These are phyloP conservation scores for Steatocranus sp. DNA, from an alignment of 2,797 vertebrate species.

Conservation along the genomic window DNA sequence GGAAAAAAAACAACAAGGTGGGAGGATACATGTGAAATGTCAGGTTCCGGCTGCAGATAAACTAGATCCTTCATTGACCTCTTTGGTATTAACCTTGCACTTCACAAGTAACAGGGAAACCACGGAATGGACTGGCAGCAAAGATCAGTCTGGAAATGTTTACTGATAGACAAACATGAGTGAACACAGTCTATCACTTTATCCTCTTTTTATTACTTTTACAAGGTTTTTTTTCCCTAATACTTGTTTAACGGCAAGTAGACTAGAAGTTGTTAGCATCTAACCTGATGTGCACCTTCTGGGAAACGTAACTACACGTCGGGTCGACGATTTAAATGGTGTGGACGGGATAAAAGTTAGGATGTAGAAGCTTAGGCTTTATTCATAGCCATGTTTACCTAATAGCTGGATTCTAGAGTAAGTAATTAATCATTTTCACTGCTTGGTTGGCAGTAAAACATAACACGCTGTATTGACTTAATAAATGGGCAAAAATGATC, in stretches of 20 bases:
- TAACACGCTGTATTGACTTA: neutral
- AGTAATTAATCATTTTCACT: neutral
- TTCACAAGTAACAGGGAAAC: neutral
- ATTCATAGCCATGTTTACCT: neutral
- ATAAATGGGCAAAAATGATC: neutral
- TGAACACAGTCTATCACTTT: neutral
- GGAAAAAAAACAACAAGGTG: neutral
- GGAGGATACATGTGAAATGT: slow-evolving; percentile 6
- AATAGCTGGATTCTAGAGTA: neutral
- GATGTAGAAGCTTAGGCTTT: neutral
- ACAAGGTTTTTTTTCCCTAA: fast-evolving
- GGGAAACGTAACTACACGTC: fast-evolving
- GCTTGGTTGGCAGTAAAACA: neutral
- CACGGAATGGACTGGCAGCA: neutral
- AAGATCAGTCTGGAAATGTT: neutral
- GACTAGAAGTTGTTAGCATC: neutral
- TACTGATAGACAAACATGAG: neutral
- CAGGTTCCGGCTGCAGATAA: slow-evolving; percentile 20
- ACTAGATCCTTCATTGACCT: neutral
- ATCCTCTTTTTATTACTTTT: neutral
- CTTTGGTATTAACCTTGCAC: neutral
- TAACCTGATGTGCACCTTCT: neutral
- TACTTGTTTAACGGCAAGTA: neutral
- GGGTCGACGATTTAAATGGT: fast-evolving
- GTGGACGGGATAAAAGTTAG: neutral